Evolutionary conservation across 1,140 invertebrate genomes (phyloP), one percentile per base, ranked within the genome.

Genomic region (Arion vulgaris): DNA sequence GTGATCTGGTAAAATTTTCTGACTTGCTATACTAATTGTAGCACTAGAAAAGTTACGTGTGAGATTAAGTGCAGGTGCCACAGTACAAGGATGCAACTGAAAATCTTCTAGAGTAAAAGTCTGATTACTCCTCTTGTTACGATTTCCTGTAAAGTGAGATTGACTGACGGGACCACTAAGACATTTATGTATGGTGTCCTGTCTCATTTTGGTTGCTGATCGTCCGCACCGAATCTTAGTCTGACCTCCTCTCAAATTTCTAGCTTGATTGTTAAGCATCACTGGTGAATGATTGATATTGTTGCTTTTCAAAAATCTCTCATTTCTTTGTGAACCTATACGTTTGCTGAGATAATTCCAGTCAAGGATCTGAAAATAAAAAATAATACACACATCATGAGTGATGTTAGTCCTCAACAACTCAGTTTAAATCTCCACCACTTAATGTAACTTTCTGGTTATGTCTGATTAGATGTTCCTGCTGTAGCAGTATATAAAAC

Each of bases 161-260:
- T 75, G 73, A 49, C n/a, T 34, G 23, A 75, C 28, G n/a, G 73
- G 73, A 34, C 73, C 73, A 75, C 28, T 75, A 1, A 75, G n/a
- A 28, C 73, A 13, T 75, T 75, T 75, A n/a, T n/a, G n/a, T n/a
- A n/a, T n/a, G n/a, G n/a, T n/a, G n/a, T n/a, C n/a, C 32, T 45
- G 41, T 45, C 19, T 75, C 15, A 45, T 49, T 45, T 39, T 75
- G 15, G 73, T 32, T 32, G 62, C n/a, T 66, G 62, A n/a, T 28
- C 28, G n/a, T 32, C 2, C 62, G 32, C n/a, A 66, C 32, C 62
- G 62, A 32, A n/a, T 66, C 32, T 32, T 32, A 15, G 45, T 53
- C 41, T 51, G 26, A 45, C 45, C 36, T 13, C 19, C 38, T 51
- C 23, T n/a, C 51, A 13, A 75, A 45, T 41, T 41, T 11, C 19